Conservation (phyloP, 2,113 vertebrate species). For the Leptocoma aspasia region DNA sequence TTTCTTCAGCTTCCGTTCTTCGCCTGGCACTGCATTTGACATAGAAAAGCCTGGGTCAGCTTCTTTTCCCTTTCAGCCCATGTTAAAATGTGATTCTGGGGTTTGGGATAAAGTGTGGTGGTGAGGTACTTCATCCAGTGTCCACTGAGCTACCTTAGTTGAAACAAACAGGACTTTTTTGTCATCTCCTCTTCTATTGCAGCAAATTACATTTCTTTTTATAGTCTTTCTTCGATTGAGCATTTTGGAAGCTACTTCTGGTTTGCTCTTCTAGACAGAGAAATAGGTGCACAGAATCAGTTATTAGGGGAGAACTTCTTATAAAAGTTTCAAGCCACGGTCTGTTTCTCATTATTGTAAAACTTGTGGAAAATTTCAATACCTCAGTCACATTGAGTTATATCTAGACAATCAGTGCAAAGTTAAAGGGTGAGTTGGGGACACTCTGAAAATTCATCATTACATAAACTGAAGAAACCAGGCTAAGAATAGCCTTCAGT, state of each 20-base stretch:
- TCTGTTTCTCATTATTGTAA: neutral
- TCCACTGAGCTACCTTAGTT: neutral
- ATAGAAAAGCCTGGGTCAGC: neutral
- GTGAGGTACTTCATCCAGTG: neutral
- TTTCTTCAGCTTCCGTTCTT: neutral
- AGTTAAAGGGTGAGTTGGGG: neutral
- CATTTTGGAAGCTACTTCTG: neutral
- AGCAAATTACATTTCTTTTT: neutral
- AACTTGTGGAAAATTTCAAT: neutral
- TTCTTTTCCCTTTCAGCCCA: neutral
- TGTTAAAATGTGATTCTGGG: neutral
- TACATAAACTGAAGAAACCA: slow-evolving; percentile 20
- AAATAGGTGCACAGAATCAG: neutral
- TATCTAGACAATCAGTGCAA: neutral
- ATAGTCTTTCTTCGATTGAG: neutral
- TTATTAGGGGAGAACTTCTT: neutral
- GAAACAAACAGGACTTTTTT: neutral
- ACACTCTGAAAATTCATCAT: slow-evolving; percentile 43
- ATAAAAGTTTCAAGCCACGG: neutral
- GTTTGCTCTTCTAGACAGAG: neutral
- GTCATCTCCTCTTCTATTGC: neutral
- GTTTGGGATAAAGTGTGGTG: accelerated
- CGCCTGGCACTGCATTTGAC: neutral
- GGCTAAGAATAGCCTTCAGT: slow-evolving; percentile 32
- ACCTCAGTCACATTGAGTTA: neutral